phyloP scores from a whole-genome alignment of 2,797 vertebrate species.

The Liasis olivaceus region DNA sequence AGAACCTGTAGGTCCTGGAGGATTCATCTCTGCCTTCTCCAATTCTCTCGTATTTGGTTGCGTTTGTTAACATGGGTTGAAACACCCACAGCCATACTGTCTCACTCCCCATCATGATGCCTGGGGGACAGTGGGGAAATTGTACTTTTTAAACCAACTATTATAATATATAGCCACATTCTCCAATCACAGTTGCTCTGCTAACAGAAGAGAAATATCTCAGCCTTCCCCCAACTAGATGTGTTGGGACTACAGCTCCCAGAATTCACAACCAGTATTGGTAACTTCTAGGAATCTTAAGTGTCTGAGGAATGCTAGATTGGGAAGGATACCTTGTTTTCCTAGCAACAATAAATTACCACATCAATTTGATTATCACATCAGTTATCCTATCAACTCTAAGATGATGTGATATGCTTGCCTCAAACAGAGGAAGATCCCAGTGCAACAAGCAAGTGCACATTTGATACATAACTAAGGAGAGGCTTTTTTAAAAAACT shows the following conservation, averaged over 20 bases:
- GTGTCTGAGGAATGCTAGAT: neutral
- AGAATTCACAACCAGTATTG: neutral
- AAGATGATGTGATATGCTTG: neutral
- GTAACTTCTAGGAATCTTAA: neutral
- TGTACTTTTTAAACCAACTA: neutral
- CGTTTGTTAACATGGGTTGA: neutral
- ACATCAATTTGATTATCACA: neutral
- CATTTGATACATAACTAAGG: neutral
- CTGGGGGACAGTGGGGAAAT: neutral
- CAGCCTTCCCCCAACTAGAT: neutral
- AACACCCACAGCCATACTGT: neutral
- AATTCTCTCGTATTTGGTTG: neutral
- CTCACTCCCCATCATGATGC: neutral
- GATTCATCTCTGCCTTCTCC: neutral
- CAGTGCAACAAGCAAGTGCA: neutral
- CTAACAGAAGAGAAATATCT: neutral
- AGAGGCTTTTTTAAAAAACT: neutral
- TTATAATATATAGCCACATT: neutral
- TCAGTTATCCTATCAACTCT: neutral
- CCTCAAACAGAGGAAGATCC: neutral
- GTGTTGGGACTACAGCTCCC: neutral
- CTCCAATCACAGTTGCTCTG: neutral
- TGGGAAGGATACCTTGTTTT: neutral
- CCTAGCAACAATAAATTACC: neutral
- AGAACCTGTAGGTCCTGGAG: neutral